Evolutionary conservation across 1,140 invertebrate genomes (phyloP).

Genomic region (Orchestia grillus): DNA sequence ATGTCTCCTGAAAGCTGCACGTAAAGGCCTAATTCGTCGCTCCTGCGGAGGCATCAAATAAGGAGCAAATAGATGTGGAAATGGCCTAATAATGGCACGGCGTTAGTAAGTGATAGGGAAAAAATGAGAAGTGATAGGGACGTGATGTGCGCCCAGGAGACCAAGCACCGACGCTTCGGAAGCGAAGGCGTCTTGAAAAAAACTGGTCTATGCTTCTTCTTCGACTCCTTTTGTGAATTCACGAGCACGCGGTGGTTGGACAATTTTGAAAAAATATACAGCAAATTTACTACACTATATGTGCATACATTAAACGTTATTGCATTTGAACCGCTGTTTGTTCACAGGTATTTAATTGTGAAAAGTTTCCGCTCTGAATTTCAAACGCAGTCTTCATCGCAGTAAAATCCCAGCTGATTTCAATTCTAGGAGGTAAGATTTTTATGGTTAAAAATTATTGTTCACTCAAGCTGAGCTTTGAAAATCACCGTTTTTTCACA

Average conservation of each 20-base stretch:
- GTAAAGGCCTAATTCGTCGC: slow-evolving; percentile 41
- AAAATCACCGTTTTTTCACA: not conserved
- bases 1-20: slow-evolving; percentile 35
- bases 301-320: too few relatives aligned
- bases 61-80: slow-evolving; percentile 55
- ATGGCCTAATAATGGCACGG: slow-evolving; percentile 54
- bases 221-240: not conserved
- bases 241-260: too few relatives aligned
- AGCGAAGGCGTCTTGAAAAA: not conserved
- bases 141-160: not conserved
- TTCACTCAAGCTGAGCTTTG: not conserved
- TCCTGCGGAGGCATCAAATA: slow-evolving; percentile 41
- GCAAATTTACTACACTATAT: too few relatives aligned
- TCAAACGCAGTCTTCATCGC: too few relatives aligned
- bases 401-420: too few relatives aligned
- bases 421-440: too few relatives aligned
- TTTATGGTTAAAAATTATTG: too few relatives aligned
- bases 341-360: too few relatives aligned
- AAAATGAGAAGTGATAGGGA: slow-evolving; percentile 54
- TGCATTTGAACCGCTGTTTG: too few relatives aligned
- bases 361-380: too few relatives aligned
- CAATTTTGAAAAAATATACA: too few relatives aligned
- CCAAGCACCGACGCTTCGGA: not conserved
- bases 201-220: not conserved
- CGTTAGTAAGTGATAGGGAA: slow-evolving; percentile 53